A percentile compares a stretch with the other conserved stretches of the same genome.
These are phyloP conservation scores for Zaprionus ornatus DNA, from an alignment of 1,140 invertebrate genomes.

Conservation along the genomic window DNA sequence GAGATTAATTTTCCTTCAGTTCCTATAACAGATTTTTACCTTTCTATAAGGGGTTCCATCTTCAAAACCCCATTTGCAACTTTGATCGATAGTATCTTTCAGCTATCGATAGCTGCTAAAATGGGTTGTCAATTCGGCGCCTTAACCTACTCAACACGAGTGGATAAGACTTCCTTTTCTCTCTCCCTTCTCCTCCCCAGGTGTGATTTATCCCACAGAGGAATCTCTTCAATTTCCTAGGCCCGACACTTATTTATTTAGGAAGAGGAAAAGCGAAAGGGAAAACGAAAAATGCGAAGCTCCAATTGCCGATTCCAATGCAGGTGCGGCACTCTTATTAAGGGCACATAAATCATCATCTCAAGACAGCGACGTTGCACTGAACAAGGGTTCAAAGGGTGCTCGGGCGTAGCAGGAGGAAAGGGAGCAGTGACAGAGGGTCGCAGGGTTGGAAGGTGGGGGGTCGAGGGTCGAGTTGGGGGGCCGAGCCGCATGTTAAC, in stretches of 20 bases:
- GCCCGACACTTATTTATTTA: conserved; percentile 25
- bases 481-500: conserved; percentile 47
- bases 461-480: conserved; percentile 17
- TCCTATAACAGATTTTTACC: neutral
- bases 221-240: neutral
- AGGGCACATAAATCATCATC: conserved; percentile 70
- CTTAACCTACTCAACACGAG: conserved; percentile 2
- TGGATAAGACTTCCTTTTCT: neutral
- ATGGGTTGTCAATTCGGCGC: neutral
- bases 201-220: neutral
- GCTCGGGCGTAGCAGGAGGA: neutral
- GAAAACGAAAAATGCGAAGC: neutral
- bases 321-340: conserved; percentile 56
- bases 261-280: conserved; percentile 12
- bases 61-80: neutral
- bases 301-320: conserved; percentile 23
- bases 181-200: neutral
- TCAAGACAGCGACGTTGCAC: conserved; percentile 55
- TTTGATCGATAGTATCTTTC: neutral
- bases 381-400: conserved; percentile 55
- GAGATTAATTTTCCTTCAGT: neutral
- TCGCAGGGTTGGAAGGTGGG: conserved; percentile 5
- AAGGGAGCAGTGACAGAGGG: conserved; percentile 1
- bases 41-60: neutral
- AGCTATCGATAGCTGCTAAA: neutral